phyloP scores from a whole-genome alignment of 2,888 invertebrate species.

The Auanema freiburgensis region DNA sequence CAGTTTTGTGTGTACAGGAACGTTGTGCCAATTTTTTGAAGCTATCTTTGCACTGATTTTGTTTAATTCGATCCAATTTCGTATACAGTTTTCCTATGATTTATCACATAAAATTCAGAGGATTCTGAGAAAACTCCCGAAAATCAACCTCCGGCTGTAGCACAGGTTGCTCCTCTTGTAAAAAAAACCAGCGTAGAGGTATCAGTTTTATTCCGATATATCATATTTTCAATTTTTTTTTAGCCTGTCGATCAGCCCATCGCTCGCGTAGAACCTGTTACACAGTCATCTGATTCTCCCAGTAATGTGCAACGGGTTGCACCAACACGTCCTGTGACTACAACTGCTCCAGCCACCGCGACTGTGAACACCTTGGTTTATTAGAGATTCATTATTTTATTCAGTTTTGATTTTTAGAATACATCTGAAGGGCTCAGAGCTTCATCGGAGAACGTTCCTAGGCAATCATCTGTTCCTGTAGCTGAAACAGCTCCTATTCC shows the following conservation, averaged over 20 bases:
- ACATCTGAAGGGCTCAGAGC: no score
- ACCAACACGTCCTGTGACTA: slow-evolving; percentile 14
- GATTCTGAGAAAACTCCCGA: slow-evolving; percentile 11
- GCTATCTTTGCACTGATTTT: no score
- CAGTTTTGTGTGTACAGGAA: no score
- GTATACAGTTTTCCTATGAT: background rate
- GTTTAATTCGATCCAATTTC: background rate
- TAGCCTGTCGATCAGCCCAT: slow-evolving; percentile 12
- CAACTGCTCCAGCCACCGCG: background rate
- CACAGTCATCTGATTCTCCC: slow-evolving; percentile 2
- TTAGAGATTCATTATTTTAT: no score
- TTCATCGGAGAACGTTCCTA: no score
- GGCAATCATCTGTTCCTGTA: no score
- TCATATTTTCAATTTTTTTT: slow-evolving; percentile 4
- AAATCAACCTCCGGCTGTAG: slow-evolving; percentile 10
- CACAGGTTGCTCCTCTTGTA: slow-evolving; percentile 19
- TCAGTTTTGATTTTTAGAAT: no score
- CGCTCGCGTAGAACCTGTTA: slow-evolving; percentile 19
- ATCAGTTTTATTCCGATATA: background rate
- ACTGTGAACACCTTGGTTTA: no score
- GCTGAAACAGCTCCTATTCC: no score
- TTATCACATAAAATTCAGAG: background rate
- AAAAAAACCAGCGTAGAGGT: slow-evolving; percentile 9
- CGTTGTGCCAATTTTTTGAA: no score
- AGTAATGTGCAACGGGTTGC: slow-evolving; percentile 15